Base-by-base conservation (phyloP, 2,113 vertebrate species). In the Nestor notabilis region DNA sequence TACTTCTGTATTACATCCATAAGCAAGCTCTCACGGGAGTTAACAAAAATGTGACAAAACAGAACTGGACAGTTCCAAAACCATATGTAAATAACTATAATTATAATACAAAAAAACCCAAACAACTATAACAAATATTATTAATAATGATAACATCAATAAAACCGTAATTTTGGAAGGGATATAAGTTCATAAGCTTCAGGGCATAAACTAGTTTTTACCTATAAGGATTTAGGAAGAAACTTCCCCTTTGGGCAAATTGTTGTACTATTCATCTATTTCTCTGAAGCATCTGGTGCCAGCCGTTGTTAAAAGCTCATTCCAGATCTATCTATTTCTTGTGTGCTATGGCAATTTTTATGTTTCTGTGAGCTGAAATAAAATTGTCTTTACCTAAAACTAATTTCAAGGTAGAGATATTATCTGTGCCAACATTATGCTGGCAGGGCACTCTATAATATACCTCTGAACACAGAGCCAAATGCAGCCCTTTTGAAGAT, bases 401-500 rank as follows among this genome's bases (percentile, higher is more conserved):
- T 96, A 95, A 93, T 96, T 96, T 96, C 83, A 93, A 93, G 92
- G 89, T 97, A 95, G 90, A 75, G 39, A 78, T 92, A 39, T 2
- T 85, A 83, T 87, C 89, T 78, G 47, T 93, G 91, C 93, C 89
- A 89, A 76, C 25, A 81, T 53, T 93, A 39, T 58, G 47, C 49
- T 97, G 93, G 91, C 94, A 95, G 83, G 85, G 63, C 58, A 47
- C 12, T 69, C 61, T 46, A 19, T 77, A 77, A 95, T 92, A n/a
- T 71, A 50, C 72, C 89, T 96, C 89, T 95, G 94, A 97, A 92
- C 58, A 17, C 2, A 0, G 44, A 96, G 96, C 95, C 95, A 97
- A 97, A 85, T 56, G 50, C 46, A 94, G 69, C 69, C 93, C 58
- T 95, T 97, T 96, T 97, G 97, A 97, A 97, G 95, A 96, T 87